Evolutionary conservation across 2,888 invertebrate genomes (phyloP), one percentile per base, ranked within the genome.

Genomic region (Athetis lepigone): DNA sequence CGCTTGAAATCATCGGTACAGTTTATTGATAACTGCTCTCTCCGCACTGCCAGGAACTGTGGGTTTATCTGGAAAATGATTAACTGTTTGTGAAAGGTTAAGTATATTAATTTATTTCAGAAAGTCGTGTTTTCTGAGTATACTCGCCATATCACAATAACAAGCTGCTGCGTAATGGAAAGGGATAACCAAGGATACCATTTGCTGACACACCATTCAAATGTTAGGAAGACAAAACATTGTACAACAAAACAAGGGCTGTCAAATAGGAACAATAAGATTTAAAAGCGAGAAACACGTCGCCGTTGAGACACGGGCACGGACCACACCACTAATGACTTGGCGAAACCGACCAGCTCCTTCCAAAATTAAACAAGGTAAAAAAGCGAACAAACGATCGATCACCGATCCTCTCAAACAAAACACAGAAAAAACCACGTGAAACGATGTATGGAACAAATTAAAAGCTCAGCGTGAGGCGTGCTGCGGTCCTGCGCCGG

Each of bases 391-490:
- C 90, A 88, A 92, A 91, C 94, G 90, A 94, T 94, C 94, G 93
- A 94, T 94, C 94, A 94, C 90, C 85, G 82, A 85, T 82, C 84
- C 85, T 81, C 85, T 86, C 92, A 92, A 92, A 94, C 91, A 92
- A 92, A 94, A 94, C 90, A 88, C 87, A 93, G 90, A 92, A 92
- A 83, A 90, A 90, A 88, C 86, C 87, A 90, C 90, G 87, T 86
- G 92, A 90, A 91, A 92, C 90, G 94, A 93, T 92, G 92, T 88
- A 90, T 89, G 92, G 92, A 94, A 93, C 94, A 94, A 94, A 94
- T 94, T 94, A 94, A 94, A 94, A 89, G 93, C 94, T 85, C 94
- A 94, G 94, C 94, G 88, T 94, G 94, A 91, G 91, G 90, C 90
- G 87, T 68, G 86, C 82, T 86, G 63, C 63, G 42, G 8, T 19